Evolutionary conservation across 1,140 invertebrate genomes (phyloP), one percentile per base, ranked within the genome.

Genomic region (Oryzaephilus surinamensis): DNA sequence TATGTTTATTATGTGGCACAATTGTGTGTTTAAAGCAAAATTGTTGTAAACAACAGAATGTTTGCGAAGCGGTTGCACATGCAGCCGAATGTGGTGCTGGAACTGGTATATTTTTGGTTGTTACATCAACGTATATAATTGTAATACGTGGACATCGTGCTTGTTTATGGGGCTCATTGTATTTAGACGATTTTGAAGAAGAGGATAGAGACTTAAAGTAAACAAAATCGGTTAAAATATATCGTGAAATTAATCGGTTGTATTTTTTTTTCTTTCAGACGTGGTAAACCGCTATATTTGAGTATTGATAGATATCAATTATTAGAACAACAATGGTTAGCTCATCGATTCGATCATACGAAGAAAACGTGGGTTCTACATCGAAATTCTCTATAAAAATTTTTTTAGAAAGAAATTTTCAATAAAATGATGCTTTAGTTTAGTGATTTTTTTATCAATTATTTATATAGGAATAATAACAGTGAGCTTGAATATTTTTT

Each of bases 311-410:
- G 94, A 13, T 94, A 93, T 57, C 77, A 84, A 55, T 66, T 97
- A 30, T 67, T 97, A 43, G 84, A 96, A 64, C 81, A 89, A 47
- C 92, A 97, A 67, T 97, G 93, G 93, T 62, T 96, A n/a, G 82
- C 87, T 14, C 92, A 97, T 66, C 76, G 81, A 51, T 93, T 94
- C 62, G 87, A 90, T 55, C 87, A 92, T 55, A 87, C 82, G 34
- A 87, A 84, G 60, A 86, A 88, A 56, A 79, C 84, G 28, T 94
- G 90, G 89, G 84, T 92, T 12, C 86, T 80, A 73, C 89, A 92
- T 63, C 74, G 84, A 46, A 85, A 92, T 60, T 74, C 76, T 39
- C 75, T 91, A 60, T 87, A 73, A 66, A n/a, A n/a, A n/a, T n/a
- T n/a, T n/a, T n/a, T n/a, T n/a, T n/a, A n/a, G n/a, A n/a, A n/a